Evolutionary conservation across 2,797 vertebrate genomes (phyloP).

Genomic region (Hoplostethus mediterraneus): DNA sequence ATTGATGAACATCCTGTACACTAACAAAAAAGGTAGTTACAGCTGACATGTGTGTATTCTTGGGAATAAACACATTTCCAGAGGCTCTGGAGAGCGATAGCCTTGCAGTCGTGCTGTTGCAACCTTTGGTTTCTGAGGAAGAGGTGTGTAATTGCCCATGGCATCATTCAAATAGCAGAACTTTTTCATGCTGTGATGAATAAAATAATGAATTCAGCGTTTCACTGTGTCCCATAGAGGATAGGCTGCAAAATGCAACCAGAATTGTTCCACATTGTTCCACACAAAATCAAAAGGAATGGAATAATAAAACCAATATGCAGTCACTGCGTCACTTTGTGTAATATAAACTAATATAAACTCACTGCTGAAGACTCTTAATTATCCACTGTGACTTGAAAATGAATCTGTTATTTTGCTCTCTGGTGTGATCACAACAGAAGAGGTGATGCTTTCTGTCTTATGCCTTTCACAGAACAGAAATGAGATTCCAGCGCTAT

Average conservation of each 20-base stretch:
- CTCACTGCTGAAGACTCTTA: too few relatives aligned
- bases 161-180: conserved; percentile 19
- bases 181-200: too few relatives aligned
- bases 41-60: conserved; percentile 32
- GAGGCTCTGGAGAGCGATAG: conserved; percentile 35
- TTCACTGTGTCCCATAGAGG: neutral
- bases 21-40: conserved; percentile 23
- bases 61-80: conserved; percentile 2
- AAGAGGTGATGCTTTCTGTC: too few relatives aligned
- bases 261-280: too few relatives aligned
- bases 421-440: too few relatives aligned
- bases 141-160: conserved; percentile 42
- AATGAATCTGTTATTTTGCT: too few relatives aligned
- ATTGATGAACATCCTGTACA: conserved; percentile 17
- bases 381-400: too few relatives aligned
- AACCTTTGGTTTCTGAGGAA: conserved; percentile 35
- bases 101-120: conserved; percentile 20
- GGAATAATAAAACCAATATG: neutral
- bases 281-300: conserved; percentile 4
- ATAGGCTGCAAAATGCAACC: too few relatives aligned
- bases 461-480: too few relatives aligned
- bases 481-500: neutral
- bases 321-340: too few relatives aligned
- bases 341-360: too few relatives aligned
- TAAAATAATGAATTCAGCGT: conserved; percentile 4